Evolutionary conservation across 1,140 invertebrate species (phyloP).

Genomic region (Rhagoletis pomonella): DNA sequence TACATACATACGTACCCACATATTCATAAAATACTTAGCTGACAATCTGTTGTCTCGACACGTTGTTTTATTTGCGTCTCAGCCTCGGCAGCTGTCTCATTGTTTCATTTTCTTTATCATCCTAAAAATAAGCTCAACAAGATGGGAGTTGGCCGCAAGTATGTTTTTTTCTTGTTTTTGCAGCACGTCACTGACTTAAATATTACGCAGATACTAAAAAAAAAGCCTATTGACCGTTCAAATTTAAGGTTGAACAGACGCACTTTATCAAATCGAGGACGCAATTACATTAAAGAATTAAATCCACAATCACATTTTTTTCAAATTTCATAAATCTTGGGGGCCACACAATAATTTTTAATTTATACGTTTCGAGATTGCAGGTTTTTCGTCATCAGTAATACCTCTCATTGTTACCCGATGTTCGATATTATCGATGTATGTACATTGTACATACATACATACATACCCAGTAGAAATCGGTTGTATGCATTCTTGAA

Average conservation of each 20-base stretch:
- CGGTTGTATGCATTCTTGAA: no score
- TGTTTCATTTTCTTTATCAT: neutral
- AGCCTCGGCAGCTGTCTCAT: neutral
- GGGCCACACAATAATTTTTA: no score
- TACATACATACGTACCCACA: neutral
- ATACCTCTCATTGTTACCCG: no score
- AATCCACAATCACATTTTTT: no score
- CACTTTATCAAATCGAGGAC: no score
- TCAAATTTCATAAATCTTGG: no score
- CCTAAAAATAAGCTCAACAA: neutral
- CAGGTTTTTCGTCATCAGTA: no score
- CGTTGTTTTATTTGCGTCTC: neutral
- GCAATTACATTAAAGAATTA: neutral
- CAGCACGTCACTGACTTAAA: neutral
- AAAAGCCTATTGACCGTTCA: neutral
- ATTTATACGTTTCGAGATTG: no score
- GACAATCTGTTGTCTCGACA: neutral
- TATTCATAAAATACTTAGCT: neutral
- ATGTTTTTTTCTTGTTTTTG: neutral
- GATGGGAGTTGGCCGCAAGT: neutral
- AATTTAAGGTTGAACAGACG: neutral
- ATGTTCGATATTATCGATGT: no score
- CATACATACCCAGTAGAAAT: no score
- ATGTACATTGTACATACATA: no score
- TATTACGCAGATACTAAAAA: neutral